A percentile compares a stretch with the other conserved stretches of the same genome.
These are phyloP conservation scores for Heliconius sara DNA, from an alignment of 2,888 invertebrate species.

Conservation along the genomic window DNA sequence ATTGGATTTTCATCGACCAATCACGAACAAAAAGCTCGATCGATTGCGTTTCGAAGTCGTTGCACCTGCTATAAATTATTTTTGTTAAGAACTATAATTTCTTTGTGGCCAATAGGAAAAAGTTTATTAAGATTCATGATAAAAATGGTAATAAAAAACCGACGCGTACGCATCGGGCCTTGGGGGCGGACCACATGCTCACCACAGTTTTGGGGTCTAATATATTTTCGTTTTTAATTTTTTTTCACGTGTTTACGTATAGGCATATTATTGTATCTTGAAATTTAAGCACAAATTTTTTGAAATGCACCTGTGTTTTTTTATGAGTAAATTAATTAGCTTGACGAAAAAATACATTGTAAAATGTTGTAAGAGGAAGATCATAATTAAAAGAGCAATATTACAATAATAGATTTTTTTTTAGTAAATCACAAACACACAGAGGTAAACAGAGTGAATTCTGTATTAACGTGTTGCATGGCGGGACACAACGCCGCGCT, in stretches of 20 bases:
- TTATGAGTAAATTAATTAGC: neutral
- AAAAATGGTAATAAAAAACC: conserved; percentile 66
- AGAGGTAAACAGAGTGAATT: no score
- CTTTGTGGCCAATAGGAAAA: conserved; percentile 80
- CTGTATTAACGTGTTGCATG: no score
- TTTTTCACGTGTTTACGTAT: conserved; percentile 29
- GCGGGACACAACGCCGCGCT: no score
- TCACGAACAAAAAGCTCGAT: conserved; percentile 64
- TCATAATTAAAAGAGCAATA: neutral
- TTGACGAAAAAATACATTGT: neutral
- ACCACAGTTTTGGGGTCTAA: conserved; percentile 64
- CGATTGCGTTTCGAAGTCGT: conserved; percentile 60
- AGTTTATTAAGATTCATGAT: conserved; percentile 69
- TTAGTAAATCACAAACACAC: neutral
- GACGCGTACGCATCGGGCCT: conserved; percentile 61
- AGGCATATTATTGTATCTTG: neutral
- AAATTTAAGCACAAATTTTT: neutral
- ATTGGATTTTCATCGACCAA: conserved; percentile 66
- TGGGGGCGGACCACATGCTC: conserved; percentile 73
- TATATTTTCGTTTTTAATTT: conserved; percentile 68
- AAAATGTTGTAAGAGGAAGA: neutral
- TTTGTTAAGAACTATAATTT: conserved; percentile 69
- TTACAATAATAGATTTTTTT: neutral
- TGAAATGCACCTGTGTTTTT: conserved; percentile 40
- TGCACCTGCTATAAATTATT: conserved; percentile 81